Evolutionary conservation across 2,113 vertebrate genomes (phyloP).

Genomic region (Pelmatolapia mariae): DNA sequence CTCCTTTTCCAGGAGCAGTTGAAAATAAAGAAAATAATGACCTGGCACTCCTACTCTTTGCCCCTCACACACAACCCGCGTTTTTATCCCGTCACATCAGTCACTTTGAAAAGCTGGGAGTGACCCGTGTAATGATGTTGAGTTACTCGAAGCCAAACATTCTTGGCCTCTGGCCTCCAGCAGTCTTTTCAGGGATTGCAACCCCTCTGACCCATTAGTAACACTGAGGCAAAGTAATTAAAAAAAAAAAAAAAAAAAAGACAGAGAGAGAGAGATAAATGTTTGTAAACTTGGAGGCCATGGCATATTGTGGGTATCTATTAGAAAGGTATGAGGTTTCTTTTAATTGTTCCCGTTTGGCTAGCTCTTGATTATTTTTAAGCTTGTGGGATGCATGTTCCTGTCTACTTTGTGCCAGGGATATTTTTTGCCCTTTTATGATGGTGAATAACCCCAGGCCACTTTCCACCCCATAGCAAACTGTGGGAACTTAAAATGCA

Average conservation of each 20-base stretch:
- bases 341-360: neutral
- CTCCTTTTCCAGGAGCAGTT: neutral
- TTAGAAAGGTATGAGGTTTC: neutral
- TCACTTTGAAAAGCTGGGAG: neutral
- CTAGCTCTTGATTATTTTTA: neutral
- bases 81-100: neutral
- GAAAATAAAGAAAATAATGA: neutral
- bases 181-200: neutral
- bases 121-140: slow-evolving; percentile 1
- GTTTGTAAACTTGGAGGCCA: neutral
- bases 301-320: neutral
- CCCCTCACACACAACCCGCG: neutral
- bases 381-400: neutral
- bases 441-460: neutral
- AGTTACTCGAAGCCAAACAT: slow-evolving; percentile 17
- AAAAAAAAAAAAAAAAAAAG: neutral
- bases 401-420: neutral
- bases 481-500: neutral
- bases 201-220: slow-evolving; percentile 6
- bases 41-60: neutral
- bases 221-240: neutral
- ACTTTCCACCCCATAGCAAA: neutral
- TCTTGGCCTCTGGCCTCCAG: slow-evolving; percentile 13
- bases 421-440: neutral
- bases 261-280: neutral